Conservation (phyloP, 2,113 vertebrate species). For the Chamaea fasciata region DNA sequence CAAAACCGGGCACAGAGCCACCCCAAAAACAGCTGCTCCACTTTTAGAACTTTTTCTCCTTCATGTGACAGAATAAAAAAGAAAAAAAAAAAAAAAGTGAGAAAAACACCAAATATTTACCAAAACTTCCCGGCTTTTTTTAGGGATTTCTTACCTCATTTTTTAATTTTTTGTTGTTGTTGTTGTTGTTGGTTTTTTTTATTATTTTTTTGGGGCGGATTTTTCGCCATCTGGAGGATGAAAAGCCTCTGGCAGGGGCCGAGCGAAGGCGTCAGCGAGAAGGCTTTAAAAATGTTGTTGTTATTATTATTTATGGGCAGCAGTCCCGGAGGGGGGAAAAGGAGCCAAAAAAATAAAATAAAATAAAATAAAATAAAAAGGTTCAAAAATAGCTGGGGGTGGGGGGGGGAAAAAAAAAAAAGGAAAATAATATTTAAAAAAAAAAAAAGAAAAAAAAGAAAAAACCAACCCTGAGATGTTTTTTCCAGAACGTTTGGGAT, state of each 20-base stretch:
- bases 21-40: background rate
- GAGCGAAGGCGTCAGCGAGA: background rate
- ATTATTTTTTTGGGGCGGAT: background rate
- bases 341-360: too few species aligned
- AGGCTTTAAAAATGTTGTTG: background rate
- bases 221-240: constrained; percentile 41
- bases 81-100: background rate
- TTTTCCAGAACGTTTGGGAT: constrained; percentile 6
- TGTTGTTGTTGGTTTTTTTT: too few species aligned
- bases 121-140: background rate
- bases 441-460: too few species aligned
- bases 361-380: too few species aligned
- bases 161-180: too few species aligned
- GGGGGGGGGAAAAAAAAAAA: background rate
- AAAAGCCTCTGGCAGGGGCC: background rate
- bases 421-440: background rate
- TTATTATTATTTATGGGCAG: constrained; percentile 51
- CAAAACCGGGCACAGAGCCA: too few species aligned
- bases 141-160: too few species aligned
- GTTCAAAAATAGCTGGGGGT: constrained; percentile 38
- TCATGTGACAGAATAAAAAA: background rate
- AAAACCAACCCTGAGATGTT: background rate
- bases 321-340: too few species aligned
- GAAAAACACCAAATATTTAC: background rate
- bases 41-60: background rate